Base-by-base conservation (phyloP, 2,888 invertebrate species). In the Barypeithes pellucidus region DNA sequence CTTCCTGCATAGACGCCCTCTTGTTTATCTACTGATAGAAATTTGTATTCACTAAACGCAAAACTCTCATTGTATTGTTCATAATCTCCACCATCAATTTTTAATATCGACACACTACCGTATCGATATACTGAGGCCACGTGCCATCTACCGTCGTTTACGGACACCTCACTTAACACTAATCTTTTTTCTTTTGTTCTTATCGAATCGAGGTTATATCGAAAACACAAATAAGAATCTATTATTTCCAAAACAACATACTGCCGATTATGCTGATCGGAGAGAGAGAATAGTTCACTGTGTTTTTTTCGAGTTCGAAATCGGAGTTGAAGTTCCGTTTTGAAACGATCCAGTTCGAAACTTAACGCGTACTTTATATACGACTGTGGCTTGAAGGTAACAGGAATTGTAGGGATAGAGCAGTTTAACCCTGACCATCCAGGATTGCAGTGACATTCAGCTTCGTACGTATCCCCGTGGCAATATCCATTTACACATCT, bases 81-180 rank as follows among this genome's bases (percentile, higher is more conserved):
- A 0, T 97, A 97, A 87, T 97, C 97, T 1, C 98, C 98, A 3
- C 96, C 96, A 83, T 98, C 98, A 77, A 98, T 87, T 84, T 95
- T 95, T 72, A 98, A 87, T 61, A 94, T 95, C 9, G 97, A 96
- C 11, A 96, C 95, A 60, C 95, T 95, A 41, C 97, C 97, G 79
- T 94, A 96, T 67, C 98, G 90, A 80, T 94, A 94, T 0, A 97
- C 95, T 78, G 94, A 91, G 4, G 96, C 96, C 65, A 95, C 95
- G 84, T 98, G 98, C 98, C 98, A 98, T 82, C 97, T 96, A 0
- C 98, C 98, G 84, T 98, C 96, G 82, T 97, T 95, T 2, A 98
- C 97, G 0, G 94, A 91, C 24, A 97, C 93, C 3, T 95, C 93
- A 79, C 94, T 94, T 60, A 97, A 87, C 94, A 95, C 95, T 79